Evolutionary conservation across 2,797 vertebrate species (phyloP).

Genomic region (Morus bassanus): DNA sequence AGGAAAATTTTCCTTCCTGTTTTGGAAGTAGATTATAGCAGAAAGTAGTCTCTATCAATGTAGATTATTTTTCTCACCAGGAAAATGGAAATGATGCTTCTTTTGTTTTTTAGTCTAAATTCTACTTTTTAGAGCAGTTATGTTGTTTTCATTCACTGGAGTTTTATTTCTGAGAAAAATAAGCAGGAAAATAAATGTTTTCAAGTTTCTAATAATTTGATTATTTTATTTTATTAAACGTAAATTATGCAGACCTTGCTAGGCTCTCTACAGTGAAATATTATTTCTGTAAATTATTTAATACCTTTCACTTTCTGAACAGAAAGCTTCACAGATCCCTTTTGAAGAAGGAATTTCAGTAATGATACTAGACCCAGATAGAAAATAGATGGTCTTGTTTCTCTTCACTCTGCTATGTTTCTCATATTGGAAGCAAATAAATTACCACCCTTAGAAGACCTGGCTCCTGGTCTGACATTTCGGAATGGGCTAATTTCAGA

Average conservation of each 20-base stretch:
- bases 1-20: neutral
- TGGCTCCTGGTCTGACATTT: neutral
- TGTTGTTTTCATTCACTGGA: neutral
- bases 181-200: neutral
- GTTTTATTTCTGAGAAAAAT: neutral
- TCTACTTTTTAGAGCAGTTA: neutral
- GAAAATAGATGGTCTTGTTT: neutral
- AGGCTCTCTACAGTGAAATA: neutral
- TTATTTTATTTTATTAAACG: neutral
- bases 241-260: neutral
- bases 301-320: neutral
- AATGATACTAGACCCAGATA: neutral
- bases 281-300: conserved; percentile 18
- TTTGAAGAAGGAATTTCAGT: neutral
- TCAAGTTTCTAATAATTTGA: neutral
- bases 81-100: neutral
- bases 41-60: neutral
- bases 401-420: neutral
- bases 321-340: neutral
- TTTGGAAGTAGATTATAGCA: neutral
- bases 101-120: neutral
- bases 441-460: neutral
- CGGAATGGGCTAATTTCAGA: neutral
- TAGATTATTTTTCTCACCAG: neutral
- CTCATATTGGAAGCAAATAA: neutral